A percentile compares a stretch with the other conserved stretches of the same genome.
These are phyloP conservation scores for Spatulosminthurus flaviceps DNA, from an alignment of 2,888 invertebrate genomes.

Conservation along the genomic window DNA sequence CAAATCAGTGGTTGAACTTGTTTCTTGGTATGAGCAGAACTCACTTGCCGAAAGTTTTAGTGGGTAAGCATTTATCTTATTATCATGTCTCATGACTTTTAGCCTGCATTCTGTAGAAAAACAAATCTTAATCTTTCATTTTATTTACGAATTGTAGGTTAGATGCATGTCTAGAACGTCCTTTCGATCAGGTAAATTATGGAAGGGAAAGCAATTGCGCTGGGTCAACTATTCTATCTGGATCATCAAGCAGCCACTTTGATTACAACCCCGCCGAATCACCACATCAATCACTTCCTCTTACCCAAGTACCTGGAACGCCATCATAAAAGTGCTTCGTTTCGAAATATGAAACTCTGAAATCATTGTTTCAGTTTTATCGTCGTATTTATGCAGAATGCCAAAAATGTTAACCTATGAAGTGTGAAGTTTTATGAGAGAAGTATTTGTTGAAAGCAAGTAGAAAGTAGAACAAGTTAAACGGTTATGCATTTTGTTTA, in stretches of 20 bases:
- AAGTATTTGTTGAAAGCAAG: too few species aligned
- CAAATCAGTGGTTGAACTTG: conserved; percentile 88
- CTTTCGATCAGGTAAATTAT: conserved; percentile 80
- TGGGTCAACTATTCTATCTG: conserved; percentile 10
- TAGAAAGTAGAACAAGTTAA: too few species aligned
- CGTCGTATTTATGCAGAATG: background rate
- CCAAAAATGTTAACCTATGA: background rate
- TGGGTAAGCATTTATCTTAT: conserved; percentile 70
- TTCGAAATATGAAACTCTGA: background rate
- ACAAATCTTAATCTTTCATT: background rate
- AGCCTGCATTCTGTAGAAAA: background rate
- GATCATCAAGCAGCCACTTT: conserved; percentile 72
- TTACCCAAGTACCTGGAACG: conserved; percentile 58
- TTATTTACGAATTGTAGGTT: conserved; percentile 68
- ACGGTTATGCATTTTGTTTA: too few species aligned
- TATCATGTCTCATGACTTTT: too few species aligned
- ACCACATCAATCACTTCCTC: conserved; percentile 52
- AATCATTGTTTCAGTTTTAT: background rate
- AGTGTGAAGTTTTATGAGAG: too few species aligned
- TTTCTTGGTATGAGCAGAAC: conserved; percentile 90
- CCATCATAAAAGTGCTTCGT: conserved; percentile 53
- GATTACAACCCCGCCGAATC: conserved; percentile 79
- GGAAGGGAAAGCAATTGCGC: conserved; percentile 61
- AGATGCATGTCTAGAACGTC: conserved; percentile 83
- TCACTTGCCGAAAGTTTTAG: conserved; percentile 93